Base-by-base conservation (phyloP, 1,140 invertebrate genomes). In the Musca domestica region DNA sequence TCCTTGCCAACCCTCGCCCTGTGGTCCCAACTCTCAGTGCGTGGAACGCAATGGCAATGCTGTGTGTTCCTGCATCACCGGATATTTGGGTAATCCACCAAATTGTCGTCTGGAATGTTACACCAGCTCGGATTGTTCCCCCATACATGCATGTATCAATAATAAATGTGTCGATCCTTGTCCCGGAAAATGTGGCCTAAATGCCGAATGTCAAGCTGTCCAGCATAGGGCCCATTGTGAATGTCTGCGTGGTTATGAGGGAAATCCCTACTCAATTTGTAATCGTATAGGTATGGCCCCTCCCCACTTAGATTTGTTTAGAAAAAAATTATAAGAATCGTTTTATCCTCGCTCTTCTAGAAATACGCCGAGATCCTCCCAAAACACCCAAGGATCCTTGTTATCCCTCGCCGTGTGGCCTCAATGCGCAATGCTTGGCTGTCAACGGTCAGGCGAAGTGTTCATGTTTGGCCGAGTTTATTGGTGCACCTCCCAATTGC, bases 101-200 rank as follows among this genome's bases (percentile, higher is more conserved):
- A 85, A 85, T 68, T 93, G 92, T 74, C 84, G 90, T 70, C 88
- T 91, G 20, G 89, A 92, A 78, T 93, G 91, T 81, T 85, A 90
- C 56, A 86, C 90, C 5, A 92, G 89, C 77, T 88, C 89, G 12
- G 91, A 94, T 81, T 90, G 91, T 83, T 82, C 87, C 51, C 78
- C 84, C 12, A 87, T 87, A 68, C 86, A 88, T 74, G 90, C 90
- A 1, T 94, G 92, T 76, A 85, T 91, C 19, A 90, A 91, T 79
- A 87, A 92, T 74, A 91, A 91, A 83, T 94, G 92, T 76, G 83
- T 86, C 41, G 88, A 94, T 76, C 91, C 92, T n/a, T 94, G 92
- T 70, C 85, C 87, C 14, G 90, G 90, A 66, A 87, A 88, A 14
- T 95, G 93, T 81, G 92, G 92, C 48, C 76, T 88, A 14, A 85